These are phyloP conservation scores for Lycaena phlaeas DNA, from an alignment of 2,888 invertebrate genomes.

Conservation along the genomic window DNA sequence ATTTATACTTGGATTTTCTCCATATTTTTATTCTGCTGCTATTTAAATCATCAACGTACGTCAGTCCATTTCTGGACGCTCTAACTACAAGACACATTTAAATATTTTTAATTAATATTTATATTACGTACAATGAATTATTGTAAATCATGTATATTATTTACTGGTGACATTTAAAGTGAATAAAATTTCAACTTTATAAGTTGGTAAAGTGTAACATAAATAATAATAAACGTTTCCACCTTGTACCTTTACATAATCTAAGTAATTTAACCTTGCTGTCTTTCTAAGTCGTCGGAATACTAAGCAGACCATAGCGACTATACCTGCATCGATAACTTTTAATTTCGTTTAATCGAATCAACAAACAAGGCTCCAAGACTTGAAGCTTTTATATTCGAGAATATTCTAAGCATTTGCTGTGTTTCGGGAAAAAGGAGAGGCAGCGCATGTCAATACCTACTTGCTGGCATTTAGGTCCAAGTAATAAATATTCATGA, in stretches of 20 bases:
- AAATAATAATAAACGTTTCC: conserved; percentile 5
- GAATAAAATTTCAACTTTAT: not conserved
- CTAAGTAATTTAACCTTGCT: conserved; percentile 2
- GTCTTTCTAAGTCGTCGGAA: conserved; percentile 5
- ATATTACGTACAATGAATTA: not conserved
- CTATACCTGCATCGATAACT: not conserved
- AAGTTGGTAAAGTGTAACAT: not conserved
- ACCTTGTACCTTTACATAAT: conserved; percentile 1
- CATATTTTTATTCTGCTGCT: no score
- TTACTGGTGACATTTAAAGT: not conserved
- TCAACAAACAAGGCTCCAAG: not conserved
- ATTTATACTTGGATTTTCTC: no score
- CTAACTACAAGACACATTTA: no score
- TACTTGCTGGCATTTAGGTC: no score
- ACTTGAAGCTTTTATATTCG: no score
- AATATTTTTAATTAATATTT: not conserved
- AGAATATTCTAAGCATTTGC: no score
- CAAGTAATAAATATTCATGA: no score
- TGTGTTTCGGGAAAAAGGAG: no score
- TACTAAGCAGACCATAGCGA: not conserved
- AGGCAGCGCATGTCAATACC: no score
- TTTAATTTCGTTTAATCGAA: not conserved
- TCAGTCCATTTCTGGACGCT: no score
- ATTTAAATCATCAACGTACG: no score
- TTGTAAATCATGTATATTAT: no score